Percentiles rank a stretch among this genome's conserved stretches.
Conservation (phyloP, 2,888 invertebrate genomes). For the Xestia rhomboidea region DNA sequence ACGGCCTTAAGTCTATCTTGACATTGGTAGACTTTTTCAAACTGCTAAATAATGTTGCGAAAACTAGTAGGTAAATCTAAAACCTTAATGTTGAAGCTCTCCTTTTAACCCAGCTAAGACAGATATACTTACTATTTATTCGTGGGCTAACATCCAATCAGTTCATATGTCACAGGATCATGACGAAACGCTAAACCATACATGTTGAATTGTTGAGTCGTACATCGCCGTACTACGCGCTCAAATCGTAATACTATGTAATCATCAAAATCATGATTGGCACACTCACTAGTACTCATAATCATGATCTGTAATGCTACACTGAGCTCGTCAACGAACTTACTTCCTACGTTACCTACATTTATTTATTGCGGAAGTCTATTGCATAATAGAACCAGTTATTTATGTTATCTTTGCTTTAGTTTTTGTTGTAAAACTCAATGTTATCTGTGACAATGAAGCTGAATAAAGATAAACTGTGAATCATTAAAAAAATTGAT, state of each 20-base stretch:
- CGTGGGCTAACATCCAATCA: neutral
- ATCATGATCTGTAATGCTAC: slow-evolving; percentile 48
- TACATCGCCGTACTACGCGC: neutral
- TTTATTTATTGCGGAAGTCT: slow-evolving; percentile 52
- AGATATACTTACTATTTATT: neutral
- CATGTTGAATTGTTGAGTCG: neutral
- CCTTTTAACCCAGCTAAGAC: too few relatives aligned
- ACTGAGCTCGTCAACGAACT: slow-evolving; percentile 36
- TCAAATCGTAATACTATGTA: slow-evolving; percentile 8
- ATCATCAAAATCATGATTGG: slow-evolving; percentile 22
- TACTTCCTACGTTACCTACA: slow-evolving; percentile 58
- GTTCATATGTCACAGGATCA: too few relatives aligned
- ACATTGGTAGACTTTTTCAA: neutral
- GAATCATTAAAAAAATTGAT: slow-evolving; percentile 1
- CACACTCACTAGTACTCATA: slow-evolving; percentile 25
- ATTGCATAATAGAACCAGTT: slow-evolving; percentile 45
- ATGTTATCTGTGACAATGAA: slow-evolving; percentile 31
- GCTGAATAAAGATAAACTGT: slow-evolving; percentile 13
- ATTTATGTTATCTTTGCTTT: slow-evolving; percentile 23
- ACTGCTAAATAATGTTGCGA: neutral
- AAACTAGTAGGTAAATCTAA: too few relatives aligned
- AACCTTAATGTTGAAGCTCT: too few relatives aligned
- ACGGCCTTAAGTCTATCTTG: too few relatives aligned
- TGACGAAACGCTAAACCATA: neutral
- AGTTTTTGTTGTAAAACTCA: slow-evolving; percentile 29